Base-by-base conservation (phyloP, 2,113 vertebrate species). In the Tapirus terrestris region DNA sequence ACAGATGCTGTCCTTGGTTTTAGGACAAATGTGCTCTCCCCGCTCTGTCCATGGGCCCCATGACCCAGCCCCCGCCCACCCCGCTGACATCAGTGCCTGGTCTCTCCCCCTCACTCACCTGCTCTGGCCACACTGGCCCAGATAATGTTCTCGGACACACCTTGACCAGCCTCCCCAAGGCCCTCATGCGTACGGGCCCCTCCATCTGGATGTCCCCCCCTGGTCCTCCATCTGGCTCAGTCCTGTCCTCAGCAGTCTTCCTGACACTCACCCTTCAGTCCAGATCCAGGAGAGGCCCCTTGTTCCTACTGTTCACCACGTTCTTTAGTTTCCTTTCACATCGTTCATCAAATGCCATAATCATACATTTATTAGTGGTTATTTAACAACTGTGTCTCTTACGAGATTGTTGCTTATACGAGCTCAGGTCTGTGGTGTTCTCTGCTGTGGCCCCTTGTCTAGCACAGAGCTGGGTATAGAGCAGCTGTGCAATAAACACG, bases 81-180 rank as follows among this genome's bases (percentile, higher is more conserved):
- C 3, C n/a, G 10, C 9, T 36, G 39, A 25, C 20, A 14, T 7
- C 43, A 53, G 25, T 6, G 2, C 48, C 51, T 43, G 20, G 2
- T 23, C 9, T 29, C 39, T 76, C 20, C 33, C 20, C 39, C 33
- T 79, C 6, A 1, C 58, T 21, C 25, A 16, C 23, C 43, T 65
- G 58, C 81, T 63, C 12, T 3, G 17, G 81, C 58, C 81, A 53
- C 58, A 60, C 16, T 7, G 9, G 43, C 53, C 80, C 8, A 21
- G 0, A 43, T 4, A 0, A 1, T 6, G 29, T 63, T 20, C 39
- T 17, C 10, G 12, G 68, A 33, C 60, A 23, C 17, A n/a, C 31
- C 56, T 36, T 11, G 1, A 2, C 20, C 10, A n/a, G 68, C 43
- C 51, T 61, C 20, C 31, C 20, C 6, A 12, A 72, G 67, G 7